phyloP scores from a whole-genome alignment of 2,797 vertebrate species.

The Mormyrops boulengeri region DNA sequence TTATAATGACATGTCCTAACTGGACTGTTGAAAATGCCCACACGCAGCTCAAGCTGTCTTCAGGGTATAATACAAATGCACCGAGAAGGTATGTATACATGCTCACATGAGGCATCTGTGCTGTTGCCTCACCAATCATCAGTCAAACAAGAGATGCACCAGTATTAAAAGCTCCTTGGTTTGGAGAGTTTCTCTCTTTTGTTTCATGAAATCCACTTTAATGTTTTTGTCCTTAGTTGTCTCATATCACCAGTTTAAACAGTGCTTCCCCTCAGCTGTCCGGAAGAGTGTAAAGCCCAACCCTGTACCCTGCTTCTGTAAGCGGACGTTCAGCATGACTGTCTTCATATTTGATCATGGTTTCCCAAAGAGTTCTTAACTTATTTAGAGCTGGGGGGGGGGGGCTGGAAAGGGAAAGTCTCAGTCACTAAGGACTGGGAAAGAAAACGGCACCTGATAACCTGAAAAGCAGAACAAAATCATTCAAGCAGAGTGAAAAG shows the following conservation, averaged over 20 bases:
- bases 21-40: background rate
- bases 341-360: conserved; percentile 8
- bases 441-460: background rate
- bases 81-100: background rate
- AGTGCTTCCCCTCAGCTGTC: conserved; percentile 5
- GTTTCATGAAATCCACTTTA: background rate
- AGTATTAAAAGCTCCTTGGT: background rate
- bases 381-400: too few species aligned
- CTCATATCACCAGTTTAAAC: background rate
- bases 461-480: background rate
- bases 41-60: background rate
- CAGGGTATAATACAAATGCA: background rate
- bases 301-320: background rate
- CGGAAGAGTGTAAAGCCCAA: background rate
- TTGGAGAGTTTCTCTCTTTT: background rate
- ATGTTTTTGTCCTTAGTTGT: background rate
- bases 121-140: background rate
- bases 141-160: background rate
- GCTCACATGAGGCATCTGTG: background rate
- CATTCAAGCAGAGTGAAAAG: background rate
- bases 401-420: background rate
- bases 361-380: too few species aligned
- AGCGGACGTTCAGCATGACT: background rate
- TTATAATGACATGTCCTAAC: background rate
- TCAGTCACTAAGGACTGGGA: background rate